phyloP scores from a whole-genome alignment of 2,888 invertebrate species.

The Sussaba pulchella region DNA sequence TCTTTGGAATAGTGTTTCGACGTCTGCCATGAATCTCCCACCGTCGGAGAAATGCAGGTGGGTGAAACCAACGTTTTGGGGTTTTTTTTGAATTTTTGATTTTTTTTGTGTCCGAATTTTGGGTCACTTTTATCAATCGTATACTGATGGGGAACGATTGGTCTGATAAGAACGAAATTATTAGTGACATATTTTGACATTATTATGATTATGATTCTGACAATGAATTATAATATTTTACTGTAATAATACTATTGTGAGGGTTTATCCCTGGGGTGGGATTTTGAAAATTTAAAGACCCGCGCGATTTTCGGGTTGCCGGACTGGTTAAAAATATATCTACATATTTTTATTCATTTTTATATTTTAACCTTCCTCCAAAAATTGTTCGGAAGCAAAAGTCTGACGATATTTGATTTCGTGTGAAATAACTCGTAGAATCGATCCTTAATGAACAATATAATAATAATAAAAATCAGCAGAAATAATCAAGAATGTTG shows the following conservation, averaged over 20 bases:
- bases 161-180: background rate
- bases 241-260: no score
- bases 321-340: no score
- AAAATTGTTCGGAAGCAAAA: no score
- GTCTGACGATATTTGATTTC: no score
- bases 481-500: background rate
- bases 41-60: constrained; percentile 80
- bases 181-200: constrained; percentile 3
- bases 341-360: no score
- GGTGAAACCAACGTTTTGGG: constrained; percentile 51
- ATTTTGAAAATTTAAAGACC: constrained; percentile 49
- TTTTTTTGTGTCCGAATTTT: background rate
- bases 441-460: no score
- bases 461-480: background rate
- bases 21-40: constrained; percentile 78
- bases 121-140: background rate
- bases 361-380: no score
- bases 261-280: background rate
- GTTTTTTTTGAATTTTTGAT: no score
- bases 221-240: no score
- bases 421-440: background rate
- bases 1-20: constrained; percentile 69
- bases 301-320: constrained; percentile 2
- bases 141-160: background rate
- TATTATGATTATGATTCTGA: background rate